Evolutionary conservation across 2,888 invertebrate species (phyloP), one percentile per base, ranked within the genome.

Genomic region (Microchrysa polita): DNA sequence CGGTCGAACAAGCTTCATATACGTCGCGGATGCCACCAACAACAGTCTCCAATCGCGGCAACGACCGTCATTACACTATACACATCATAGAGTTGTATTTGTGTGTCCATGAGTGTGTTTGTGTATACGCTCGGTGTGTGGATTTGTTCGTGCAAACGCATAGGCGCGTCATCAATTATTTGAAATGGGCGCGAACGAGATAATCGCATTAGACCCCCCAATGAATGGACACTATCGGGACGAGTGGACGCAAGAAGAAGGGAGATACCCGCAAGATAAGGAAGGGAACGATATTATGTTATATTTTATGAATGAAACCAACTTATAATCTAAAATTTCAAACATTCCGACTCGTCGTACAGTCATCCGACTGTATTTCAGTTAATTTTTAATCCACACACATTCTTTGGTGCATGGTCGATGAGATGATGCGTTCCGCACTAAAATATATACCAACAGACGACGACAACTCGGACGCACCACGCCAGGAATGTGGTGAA

Each of bases 281-380:
- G 53, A 55, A 48, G 27, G 53, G 61, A 48, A 55, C 12, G 40
- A 71, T 55, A 63, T 59, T 67, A 71, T 60, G 65, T 72, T 57
- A 74, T 75, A 75, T 73, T 73, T 75, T 75, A 75, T 75, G 75
- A 75, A 75, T 75, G 75, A 75, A 75, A 63, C 73, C 60, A 59
- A 5, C 44, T 71, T 72, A 14, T 22, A 60, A 72, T 48, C 60
- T 59, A 72, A 60, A 40, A 27, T 60, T 57, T 69, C 27, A 34
- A 57, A 42, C 57, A 20, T 57, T 55, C 55, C 34, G 27, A 55
- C 42, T 69, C 40, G 69, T 9, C 34, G 10, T 40, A 23, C 69
- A 57, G 40, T 69, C 18, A 69, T 55, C 42, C 34, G n/a, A n/a
- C n/a, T n/a, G 16, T 57, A n/a, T 27, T 53, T 67, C 61, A 4